Conservation (phyloP, 2,797 vertebrate species). For the Pseudomugil tenellus region DNA sequence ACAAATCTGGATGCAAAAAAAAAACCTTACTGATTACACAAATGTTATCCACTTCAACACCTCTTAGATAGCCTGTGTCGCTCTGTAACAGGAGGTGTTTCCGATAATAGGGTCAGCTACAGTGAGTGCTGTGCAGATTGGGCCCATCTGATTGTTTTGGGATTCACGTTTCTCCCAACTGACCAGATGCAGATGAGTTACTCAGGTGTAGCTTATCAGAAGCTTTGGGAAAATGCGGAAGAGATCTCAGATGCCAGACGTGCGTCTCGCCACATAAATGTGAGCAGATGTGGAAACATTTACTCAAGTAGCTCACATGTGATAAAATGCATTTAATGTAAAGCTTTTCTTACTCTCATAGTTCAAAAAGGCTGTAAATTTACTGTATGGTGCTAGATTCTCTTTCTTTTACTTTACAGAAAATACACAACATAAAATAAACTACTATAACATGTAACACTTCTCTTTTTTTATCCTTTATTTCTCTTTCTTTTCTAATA, state of each 20-base stretch:
- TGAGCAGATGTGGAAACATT: constrained; percentile 19
- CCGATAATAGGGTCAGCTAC: constrained; percentile 37
- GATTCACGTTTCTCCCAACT: constrained; percentile 47
- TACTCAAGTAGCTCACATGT: neutral
- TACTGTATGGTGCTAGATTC: neutral
- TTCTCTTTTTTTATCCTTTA: neutral
- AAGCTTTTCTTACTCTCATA: neutral
- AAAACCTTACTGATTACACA: constrained; percentile 5
- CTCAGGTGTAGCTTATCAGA: constrained; percentile 54
- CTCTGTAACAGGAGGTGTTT: constrained; percentile 3
- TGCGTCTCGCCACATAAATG: constrained; percentile 24
- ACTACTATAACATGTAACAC: neutral
- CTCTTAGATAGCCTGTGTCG: constrained; percentile 36
- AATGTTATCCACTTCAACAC: constrained; percentile 37
- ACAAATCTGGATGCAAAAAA: constrained; percentile 40
- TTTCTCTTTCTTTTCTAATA: neutral
- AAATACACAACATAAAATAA: constrained; percentile 1
- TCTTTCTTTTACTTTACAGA: neutral
- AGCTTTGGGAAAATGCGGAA: constrained; percentile 39
- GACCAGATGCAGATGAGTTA: constrained; percentile 55
- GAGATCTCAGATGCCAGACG: constrained; percentile 34
- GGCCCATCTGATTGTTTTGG: constrained; percentile 41
- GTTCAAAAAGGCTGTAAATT: neutral
- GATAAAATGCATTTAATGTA: neutral
- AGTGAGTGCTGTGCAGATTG: constrained; percentile 19